These are phyloP conservation scores for Biston betularia DNA, from an alignment of 2,888 invertebrate genomes.

Conservation along the genomic window DNA sequence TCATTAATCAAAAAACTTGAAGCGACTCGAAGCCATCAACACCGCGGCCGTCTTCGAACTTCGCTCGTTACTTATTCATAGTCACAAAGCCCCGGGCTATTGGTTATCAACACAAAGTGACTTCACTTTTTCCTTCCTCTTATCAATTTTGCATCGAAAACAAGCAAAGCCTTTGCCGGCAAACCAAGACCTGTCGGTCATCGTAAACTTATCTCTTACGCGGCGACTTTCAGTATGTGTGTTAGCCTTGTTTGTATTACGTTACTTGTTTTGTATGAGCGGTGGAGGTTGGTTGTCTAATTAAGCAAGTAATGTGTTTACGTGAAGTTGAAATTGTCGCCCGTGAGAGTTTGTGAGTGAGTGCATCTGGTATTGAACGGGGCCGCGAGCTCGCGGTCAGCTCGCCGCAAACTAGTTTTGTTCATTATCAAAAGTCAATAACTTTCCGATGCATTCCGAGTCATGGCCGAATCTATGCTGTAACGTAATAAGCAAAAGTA, in stretches of 20 bases:
- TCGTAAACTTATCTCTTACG: slow-evolving; percentile 62
- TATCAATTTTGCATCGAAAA: slow-evolving; percentile 57
- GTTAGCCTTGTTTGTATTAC: slow-evolving; percentile 51
- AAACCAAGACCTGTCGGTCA: slow-evolving; percentile 64
- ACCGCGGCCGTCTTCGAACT: slow-evolving; percentile 38
- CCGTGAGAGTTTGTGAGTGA: slow-evolving; percentile 54
- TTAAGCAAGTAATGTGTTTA: slow-evolving; percentile 64
- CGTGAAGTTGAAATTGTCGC: slow-evolving; percentile 49
- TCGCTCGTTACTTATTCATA: slow-evolving; percentile 50
- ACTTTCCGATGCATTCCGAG: slow-evolving; percentile 84
- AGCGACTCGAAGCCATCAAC: slow-evolving; percentile 37
- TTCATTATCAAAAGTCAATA: slow-evolving; percentile 86
- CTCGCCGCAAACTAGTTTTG: slow-evolving; percentile 77
- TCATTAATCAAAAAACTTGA: slow-evolving; percentile 48
- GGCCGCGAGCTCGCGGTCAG: slow-evolving; percentile 82
- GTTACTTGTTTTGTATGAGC: slow-evolving; percentile 55
- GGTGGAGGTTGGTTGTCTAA: slow-evolving; percentile 34
- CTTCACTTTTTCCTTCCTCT: slow-evolving; percentile 54
- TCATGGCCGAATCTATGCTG: slow-evolving; percentile 77
- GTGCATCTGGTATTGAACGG: slow-evolving; percentile 77
- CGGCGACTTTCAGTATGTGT: slow-evolving; percentile 40
- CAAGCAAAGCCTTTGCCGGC: slow-evolving; percentile 53
- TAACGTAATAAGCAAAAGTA: slow-evolving; percentile 64
- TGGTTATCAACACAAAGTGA: slow-evolving; percentile 53
- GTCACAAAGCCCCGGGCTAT: slow-evolving; percentile 47